Base-by-base conservation (phyloP, 1,140 invertebrate species). In the Oryctes rhinoceros region DNA sequence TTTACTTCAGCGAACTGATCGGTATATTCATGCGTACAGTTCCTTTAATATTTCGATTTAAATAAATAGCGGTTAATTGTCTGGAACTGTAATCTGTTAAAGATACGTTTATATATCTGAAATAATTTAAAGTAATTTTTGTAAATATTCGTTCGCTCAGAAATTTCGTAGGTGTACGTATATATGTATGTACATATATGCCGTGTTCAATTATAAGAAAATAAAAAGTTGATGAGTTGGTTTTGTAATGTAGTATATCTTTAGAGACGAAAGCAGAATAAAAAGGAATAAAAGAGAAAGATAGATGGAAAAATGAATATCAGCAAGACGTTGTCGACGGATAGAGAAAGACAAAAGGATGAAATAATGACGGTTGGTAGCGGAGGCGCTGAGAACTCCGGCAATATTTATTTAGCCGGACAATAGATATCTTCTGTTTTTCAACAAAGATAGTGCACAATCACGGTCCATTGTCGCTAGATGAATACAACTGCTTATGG, bases 401-500 rank as follows among this genome's bases (percentile, higher is more conserved):
- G 79, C 78, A 80, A 81, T 82, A 82, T 82, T 82, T 82, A 82
- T 82, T 79, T 82, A 80, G 80, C 44, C 80, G 77, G 59, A 82
- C 81, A 82, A 80, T 82, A 80, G 81, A 80, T 82, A 82, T 82
- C 81, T 82, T 82, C 67, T 80, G 79, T 82, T 82, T 81, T 82
- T 79, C 79, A 82, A 82, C 62, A 82, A 80, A 80, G 81, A 80
- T 82, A 82, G 37, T 80, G 81, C 81, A 80, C 77, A 80, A 80
- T 82, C 81, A 82, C 79, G 79, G 79, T 77, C 81, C 76, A 82
- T 82, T 82, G 81, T 82, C 81, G 78, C 81, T 79, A 76, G 59
- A 65, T 80, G 76, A 82, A 82, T 82, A 80, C 79, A 80, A 78
- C 78, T 82, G 59, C 37, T 49, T 80, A 81, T 80, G 59, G 76